Evolutionary conservation across 2,113 vertebrate species (phyloP), one percentile per base, ranked within the genome.

Genomic region (Glaucomys volans): DNA sequence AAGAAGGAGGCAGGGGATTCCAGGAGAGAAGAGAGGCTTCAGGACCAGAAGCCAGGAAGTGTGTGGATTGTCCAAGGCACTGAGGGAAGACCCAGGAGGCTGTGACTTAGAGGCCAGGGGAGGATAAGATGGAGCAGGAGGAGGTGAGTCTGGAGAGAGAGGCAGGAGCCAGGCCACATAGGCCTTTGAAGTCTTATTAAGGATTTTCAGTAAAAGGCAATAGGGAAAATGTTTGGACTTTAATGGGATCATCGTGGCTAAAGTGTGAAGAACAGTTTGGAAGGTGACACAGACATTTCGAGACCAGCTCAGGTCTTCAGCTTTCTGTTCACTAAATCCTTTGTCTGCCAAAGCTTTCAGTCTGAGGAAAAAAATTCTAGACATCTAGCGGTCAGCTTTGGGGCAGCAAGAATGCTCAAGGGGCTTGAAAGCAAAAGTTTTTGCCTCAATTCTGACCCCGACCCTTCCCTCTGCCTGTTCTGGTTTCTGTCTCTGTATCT

Each of bases 201-300:
- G 66, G 47, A 42, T 16, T 44, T 32, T 37, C n/a, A 1, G 3
- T 7, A 44, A 28, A 59, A 8, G 17, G 40, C 32, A 2, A 1
- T 0, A 32, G 30, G 47, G 37, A 75, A 17, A 44, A 12, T 0
- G 2, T 47, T 47, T 62, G 37, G 52, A 30, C 35, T 44, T 74
- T 35, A 28, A 14, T 5, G 3, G 42, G 28, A 2, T 59, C 24
- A 35, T 30, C n/a, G 37, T 2, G 35, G 40, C 40, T 75, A 57
- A 57, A 28, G 16, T 10, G 4, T 42, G 74, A 75, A 22, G 26
- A 44, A n/a, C 8, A 20, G n/a, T 44, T 47, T 47, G 37, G 4
- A 26, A 57, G 32, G 57, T 2, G 2, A 14, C 3, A 0, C 0
- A 5, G 50, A 57, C 42, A 3, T 35, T 85, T 32, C 11, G 0